A percentile compares a stretch with the other conserved stretches of the same genome.
These are phyloP conservation scores for Ceratosolen fusciceps DNA, from an alignment of 1,140 invertebrate genomes.

Conservation along the genomic window DNA sequence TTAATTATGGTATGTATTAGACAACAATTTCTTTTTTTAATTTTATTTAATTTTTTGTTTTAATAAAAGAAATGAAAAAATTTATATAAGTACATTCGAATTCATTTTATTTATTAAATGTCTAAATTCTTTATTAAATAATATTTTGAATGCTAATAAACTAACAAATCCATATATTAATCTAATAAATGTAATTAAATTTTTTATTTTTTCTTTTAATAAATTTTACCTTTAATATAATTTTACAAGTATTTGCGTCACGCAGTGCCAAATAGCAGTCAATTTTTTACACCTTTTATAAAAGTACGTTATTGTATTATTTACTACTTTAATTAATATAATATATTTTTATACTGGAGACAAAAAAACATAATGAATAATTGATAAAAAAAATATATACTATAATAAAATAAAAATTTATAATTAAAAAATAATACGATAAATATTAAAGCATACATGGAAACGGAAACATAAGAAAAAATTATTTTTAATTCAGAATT, in stretches of 20 bases:
- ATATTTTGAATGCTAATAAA: slow-evolving; percentile 14
- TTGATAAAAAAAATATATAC: background rate
- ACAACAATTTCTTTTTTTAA: background rate
- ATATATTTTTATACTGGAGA: too few species aligned
- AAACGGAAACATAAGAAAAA: too few species aligned
- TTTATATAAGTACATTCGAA: too few species aligned
- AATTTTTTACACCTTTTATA: background rate
- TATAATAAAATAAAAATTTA: background rate
- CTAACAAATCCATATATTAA: too few species aligned
- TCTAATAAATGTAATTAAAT: background rate
- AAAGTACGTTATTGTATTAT: background rate
- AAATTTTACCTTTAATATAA: too few species aligned
- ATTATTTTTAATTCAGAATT: too few species aligned
- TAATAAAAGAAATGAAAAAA: slow-evolving; percentile 8
- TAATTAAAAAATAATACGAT: background rate
- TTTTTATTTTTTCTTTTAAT: background rate
- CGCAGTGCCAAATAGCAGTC: background rate
- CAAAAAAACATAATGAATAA: too few species aligned
- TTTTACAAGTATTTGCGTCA: background rate
- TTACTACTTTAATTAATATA: background rate
- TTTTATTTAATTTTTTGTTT: background rate
- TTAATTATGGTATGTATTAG: background rate
- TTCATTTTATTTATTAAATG: background rate
- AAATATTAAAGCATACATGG: too few species aligned
- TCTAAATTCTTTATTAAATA: background rate